phyloP scores from a whole-genome alignment of 2,888 invertebrate species.

The Microctonus hyperodae region DNA sequence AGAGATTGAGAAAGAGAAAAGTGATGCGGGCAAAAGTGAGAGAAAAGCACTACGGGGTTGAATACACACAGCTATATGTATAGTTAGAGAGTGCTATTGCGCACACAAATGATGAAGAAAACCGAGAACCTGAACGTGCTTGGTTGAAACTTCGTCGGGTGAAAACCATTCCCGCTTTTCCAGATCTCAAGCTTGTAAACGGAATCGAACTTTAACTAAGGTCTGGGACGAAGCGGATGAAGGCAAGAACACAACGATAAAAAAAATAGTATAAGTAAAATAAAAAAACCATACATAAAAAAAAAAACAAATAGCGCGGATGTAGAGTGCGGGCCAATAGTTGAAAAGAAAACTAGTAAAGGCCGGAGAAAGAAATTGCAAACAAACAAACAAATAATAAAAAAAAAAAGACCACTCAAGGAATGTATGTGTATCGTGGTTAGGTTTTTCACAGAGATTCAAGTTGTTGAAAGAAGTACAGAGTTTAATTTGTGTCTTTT shows the following conservation, averaged over 20 bases:
- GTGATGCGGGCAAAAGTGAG: neutral
- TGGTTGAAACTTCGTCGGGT: constrained; percentile 31
- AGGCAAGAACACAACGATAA: neutral
- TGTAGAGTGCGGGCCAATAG: neutral
- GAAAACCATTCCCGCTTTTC: constrained; percentile 38
- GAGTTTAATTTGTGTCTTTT: constrained; percentile 12
- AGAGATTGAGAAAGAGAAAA: neutral
- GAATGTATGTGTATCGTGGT: neutral
- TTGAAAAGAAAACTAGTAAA: constrained; percentile 1
- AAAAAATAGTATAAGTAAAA: constrained; percentile 2
- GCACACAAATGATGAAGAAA: constrained; percentile 25
- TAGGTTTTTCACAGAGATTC: neutral
- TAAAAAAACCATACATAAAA: neutral
- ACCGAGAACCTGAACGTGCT: constrained; percentile 23
- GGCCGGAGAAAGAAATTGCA: neutral
- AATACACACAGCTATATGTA: neutral
- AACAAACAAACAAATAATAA: no score
- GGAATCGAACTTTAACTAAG: constrained; percentile 37
- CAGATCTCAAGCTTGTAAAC: constrained; percentile 30
- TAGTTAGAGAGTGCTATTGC: constrained; percentile 20
- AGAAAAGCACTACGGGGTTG: constrained; percentile 4
- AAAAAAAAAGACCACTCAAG: neutral
- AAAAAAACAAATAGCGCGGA: neutral
- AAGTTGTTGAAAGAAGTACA: neutral
- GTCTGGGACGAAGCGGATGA: constrained; percentile 13